Conservation (phyloP, 2,113 vertebrate genomes). For the Chinchilla lanigera region DNA sequence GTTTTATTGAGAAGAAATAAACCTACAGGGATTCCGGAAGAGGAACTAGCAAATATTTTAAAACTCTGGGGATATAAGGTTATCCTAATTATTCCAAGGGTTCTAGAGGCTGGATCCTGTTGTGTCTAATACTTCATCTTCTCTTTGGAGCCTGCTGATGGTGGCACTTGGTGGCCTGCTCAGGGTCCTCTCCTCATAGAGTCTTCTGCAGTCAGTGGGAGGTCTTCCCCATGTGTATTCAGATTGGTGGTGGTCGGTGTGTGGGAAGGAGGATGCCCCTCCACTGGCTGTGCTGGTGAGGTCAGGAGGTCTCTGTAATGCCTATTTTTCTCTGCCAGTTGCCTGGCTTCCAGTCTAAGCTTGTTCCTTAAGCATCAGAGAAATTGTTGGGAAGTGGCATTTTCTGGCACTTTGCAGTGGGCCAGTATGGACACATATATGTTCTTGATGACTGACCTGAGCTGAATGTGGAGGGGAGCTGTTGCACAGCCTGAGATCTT, state of each 20-base stretch:
- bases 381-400: no score
- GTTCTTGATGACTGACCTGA: no score
- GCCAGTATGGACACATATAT: no score
- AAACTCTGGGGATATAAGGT: not conserved
- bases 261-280: not conserved
- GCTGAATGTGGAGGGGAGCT: no score
- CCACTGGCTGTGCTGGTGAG: not conserved
- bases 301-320: not conserved
- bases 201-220: not conserved
- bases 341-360: not conserved
- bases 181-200: not conserved
- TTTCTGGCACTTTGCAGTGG: no score
- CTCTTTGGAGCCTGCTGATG: not conserved
- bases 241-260: no score
- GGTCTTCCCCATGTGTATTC: no score
- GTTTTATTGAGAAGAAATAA: not conserved
- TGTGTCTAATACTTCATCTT: not conserved
- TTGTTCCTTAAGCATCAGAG: no score
- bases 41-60: not conserved
- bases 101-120: not conserved
- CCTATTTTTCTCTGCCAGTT: not conserved
- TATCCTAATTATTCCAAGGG: not conserved
- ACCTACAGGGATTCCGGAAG: no score
- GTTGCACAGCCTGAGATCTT: no score
- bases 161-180: not conserved